Evolutionary conservation across 2,113 vertebrate genomes (phyloP), one percentile per base, ranked within the genome.

Genomic region (Saiga tatarica): DNA sequence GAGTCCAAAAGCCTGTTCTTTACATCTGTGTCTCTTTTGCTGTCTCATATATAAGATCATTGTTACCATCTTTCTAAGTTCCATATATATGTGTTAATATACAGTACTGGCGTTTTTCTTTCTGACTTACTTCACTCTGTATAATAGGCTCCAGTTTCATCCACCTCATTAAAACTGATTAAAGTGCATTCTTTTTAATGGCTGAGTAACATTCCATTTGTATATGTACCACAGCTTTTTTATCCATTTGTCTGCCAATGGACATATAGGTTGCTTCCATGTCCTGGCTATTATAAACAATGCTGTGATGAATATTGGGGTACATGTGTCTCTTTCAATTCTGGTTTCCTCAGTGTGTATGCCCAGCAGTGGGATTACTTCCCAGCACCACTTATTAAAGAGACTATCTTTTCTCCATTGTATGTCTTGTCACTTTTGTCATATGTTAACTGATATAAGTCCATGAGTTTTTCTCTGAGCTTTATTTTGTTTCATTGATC

Each of bases 201-300:
- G 17, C 17, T 71, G n/a, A 67, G 64, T 36, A 71, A 21, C 36
- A 67, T 36, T 71, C n/a, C 64, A 71, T 36, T 11, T 36, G n/a
- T 39, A 23, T 39, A 71, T 12, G n/a, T 39, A 71, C 67, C 67
- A 12, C 2, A 12, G n/a, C 10, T 71, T 71, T 71, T 4, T 39
- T 39, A 71, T 23, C n/a, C n/a, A 39, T 23, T 71, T 71, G 10
- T 23, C n/a, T 23, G n/a, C 5, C 0, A 0, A 39, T 23, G 19
- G 19, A 71, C n/a, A 71, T 71, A 11, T 71, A 71, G 67, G 19
- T 39, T 71, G 10, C 67, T 39, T 23, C 19, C 67, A 71, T 71
- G 19, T 39, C 67, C 67, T 71, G n/a, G n/a, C n/a, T 71, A 39
- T 23, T 71, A 36, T 39, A 71, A 71, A n/a, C n/a, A 21, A 19